Conservation (phyloP, 2,113 vertebrate genomes). For the Entomyzon cyanotis region DNA sequence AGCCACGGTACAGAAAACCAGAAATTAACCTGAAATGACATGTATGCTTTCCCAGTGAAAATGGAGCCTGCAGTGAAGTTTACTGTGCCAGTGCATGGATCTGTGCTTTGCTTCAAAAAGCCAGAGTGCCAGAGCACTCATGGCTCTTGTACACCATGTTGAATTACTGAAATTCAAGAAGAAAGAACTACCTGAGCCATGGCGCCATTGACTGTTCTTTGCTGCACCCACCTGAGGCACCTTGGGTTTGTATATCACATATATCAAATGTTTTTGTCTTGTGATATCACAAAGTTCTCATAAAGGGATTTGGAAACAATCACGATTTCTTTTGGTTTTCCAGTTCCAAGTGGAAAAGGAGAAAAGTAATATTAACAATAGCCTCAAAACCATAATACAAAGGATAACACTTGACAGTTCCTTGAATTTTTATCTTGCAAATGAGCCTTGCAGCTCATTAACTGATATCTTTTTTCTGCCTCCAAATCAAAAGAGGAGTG, state of each 20-base stretch:
- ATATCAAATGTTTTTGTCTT: background rate
- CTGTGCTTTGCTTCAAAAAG: background rate
- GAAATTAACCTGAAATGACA: background rate
- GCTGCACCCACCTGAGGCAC: slow-evolving; percentile 60
- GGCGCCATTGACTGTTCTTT: slow-evolving; percentile 57
- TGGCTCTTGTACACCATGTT: background rate
- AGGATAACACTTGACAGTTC: background rate
- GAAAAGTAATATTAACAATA: background rate
- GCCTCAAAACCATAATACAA: background rate
- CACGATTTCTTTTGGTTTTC: slow-evolving; percentile 61
- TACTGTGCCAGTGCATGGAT: background rate
- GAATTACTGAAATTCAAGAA: background rate
- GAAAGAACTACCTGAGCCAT: slow-evolving; percentile 59
- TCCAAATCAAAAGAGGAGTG: background rate
- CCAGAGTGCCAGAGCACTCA: background rate
- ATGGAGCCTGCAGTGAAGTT: background rate
- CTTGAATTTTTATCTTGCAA: background rate
- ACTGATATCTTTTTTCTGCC: background rate
- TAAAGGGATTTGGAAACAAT: slow-evolving; percentile 51
- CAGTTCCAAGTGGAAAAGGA: slow-evolving; percentile 38
- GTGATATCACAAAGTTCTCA: slow-evolving; percentile 66
- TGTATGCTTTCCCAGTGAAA: background rate
- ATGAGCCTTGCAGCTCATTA: background rate
- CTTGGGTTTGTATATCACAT: slow-evolving; percentile 39
- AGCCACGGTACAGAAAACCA: background rate